Evolutionary conservation across 2,888 invertebrate species (phyloP).

Genomic region (Lymantria monacha): DNA sequence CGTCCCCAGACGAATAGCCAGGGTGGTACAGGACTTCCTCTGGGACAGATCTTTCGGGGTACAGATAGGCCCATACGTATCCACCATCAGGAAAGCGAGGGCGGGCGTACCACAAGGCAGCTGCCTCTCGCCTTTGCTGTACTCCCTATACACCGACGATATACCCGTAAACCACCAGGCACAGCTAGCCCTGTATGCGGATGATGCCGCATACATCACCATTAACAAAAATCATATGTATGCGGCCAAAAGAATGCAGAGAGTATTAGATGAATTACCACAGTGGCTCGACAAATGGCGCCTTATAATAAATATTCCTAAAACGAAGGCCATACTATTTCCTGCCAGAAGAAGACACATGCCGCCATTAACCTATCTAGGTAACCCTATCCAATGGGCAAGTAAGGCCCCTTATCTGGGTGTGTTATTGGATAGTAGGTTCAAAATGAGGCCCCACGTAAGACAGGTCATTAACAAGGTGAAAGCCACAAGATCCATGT

Average conservation of each 20-base stretch:
- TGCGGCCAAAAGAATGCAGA: background rate
- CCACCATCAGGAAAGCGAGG: background rate
- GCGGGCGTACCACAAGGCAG: background rate
- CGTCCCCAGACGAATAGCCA: background rate
- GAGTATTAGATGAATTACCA: background rate
- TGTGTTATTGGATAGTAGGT: background rate
- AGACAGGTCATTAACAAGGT: background rate
- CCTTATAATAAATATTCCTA: background rate
- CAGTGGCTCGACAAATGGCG: slow-evolving; percentile 4
- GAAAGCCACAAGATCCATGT: background rate
- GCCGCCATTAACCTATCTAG: background rate
- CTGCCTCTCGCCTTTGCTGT: background rate
- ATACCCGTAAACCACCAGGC: background rate
- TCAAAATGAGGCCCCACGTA: background rate
- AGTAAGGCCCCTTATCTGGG: background rate
- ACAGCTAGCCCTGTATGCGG: background rate
- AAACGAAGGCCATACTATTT: background rate
- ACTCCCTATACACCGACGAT: background rate
- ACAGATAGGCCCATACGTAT: background rate
- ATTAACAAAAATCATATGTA: background rate
- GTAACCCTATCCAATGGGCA: background rate
- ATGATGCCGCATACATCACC: background rate
- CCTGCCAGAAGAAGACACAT: background rate
- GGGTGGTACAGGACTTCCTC: background rate
- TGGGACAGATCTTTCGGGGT: background rate